Evolutionary conservation across 2,113 vertebrate genomes (phyloP).

Genomic region (Malurus alboscapulatus): DNA sequence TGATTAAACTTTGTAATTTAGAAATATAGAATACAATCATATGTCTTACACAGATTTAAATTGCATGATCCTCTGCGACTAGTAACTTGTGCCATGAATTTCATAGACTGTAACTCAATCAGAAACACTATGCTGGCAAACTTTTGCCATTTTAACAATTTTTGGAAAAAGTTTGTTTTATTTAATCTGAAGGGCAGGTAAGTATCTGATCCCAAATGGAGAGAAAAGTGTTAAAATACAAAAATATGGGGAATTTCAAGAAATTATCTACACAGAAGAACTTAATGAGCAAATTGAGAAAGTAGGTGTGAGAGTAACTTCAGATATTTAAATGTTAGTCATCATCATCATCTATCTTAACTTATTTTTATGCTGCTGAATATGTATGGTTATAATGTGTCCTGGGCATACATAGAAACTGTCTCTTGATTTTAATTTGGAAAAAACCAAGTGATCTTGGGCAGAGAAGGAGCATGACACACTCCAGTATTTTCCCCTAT

Average conservation of each 20-base stretch:
- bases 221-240: background rate
- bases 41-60: background rate
- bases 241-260: background rate
- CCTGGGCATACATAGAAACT: background rate
- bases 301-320: background rate
- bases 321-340: background rate
- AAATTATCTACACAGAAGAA: background rate
- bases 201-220: background rate
- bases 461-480: rapidly evolving
- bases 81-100: background rate
- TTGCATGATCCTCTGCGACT: background rate
- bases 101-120: background rate
- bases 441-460: background rate
- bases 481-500: background rate
- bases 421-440: background rate
- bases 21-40: background rate
- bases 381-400: background rate
- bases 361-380: background rate
- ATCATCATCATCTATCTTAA: background rate
- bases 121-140: background rate
- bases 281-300: background rate
- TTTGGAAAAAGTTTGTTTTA: background rate
- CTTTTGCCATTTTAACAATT: background rate
- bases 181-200: background rate
- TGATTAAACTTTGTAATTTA: background rate